phyloP scores from a whole-genome alignment of 2,113 vertebrate genomes.

The Dipodomys stephensi region DNA sequence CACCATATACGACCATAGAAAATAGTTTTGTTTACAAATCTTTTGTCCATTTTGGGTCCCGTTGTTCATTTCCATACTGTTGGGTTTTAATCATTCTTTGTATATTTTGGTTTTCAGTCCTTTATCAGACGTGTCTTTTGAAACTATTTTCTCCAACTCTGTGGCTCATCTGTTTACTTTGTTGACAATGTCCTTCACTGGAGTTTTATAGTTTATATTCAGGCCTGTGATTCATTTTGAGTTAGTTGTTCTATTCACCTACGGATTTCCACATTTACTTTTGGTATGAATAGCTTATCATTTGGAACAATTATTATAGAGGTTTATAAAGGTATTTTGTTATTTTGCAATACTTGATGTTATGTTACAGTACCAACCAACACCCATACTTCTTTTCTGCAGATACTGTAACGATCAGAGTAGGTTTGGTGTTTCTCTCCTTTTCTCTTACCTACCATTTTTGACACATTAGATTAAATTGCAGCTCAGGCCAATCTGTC shows the following conservation, averaged over 20 bases:
- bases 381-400: constrained; percentile 45
- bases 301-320: not conserved
- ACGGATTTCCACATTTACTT: not conserved
- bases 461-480: constrained; percentile 90
- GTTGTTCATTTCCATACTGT: constrained; percentile 11
- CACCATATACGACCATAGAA: not conserved
- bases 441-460: constrained; percentile 78
- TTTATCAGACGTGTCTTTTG: not conserved
- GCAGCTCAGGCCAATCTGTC: constrained; percentile 88
- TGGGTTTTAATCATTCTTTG: constrained; percentile 12
- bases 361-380: not conserved
- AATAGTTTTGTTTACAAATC: not conserved
- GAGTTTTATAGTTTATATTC: constrained; percentile 22
- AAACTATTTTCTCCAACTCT: not conserved
- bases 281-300: not conserved
- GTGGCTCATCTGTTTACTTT: not conserved
- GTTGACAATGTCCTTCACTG: not conserved
- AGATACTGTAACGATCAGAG: constrained; percentile 74
- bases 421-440: constrained; percentile 60
- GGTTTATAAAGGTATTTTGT: not conserved
- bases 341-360: not conserved
- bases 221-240: not conserved
- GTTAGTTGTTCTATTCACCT: not conserved
- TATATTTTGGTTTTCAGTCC: not conserved
- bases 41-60: not conserved